These are phyloP conservation scores for Carterocephalus palaemon DNA, from an alignment of 2,888 invertebrate genomes.

Conservation along the genomic window DNA sequence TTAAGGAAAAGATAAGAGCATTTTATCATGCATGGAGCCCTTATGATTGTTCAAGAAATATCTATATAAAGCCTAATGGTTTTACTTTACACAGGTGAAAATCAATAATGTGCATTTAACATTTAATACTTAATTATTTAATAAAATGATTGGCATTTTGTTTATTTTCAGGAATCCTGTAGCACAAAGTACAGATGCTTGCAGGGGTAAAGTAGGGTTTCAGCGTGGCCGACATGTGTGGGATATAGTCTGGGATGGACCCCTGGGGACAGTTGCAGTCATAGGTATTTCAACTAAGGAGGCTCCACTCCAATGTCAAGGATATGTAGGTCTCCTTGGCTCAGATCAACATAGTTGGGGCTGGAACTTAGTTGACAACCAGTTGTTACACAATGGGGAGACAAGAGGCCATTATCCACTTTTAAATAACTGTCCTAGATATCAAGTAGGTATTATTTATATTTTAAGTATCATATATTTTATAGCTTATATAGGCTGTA, in stretches of 20 bases:
- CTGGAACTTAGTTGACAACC: slow-evolving; percentile 99
- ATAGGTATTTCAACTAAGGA: slow-evolving; percentile 97
- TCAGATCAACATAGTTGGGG: slow-evolving; percentile 99
- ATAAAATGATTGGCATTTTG: neutral
- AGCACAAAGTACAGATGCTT: slow-evolving; percentile 98
- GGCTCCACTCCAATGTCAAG: slow-evolving; percentile 94
- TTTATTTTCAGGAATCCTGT: slow-evolving; percentile 89
- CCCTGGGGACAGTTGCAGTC: slow-evolving; percentile 98
- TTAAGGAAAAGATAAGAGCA: slow-evolving; percentile 95
- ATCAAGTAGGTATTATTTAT: slow-evolving; percentile 85
- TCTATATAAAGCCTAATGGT: slow-evolving; percentile 97
- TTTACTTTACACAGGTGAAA: slow-evolving; percentile 93
- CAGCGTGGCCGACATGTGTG: slow-evolving; percentile 95
- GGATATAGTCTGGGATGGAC: slow-evolving; percentile 99
- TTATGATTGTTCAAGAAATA: slow-evolving; percentile 97
- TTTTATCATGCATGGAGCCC: slow-evolving; percentile 98
- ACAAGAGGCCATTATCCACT: slow-evolving; percentile 96
- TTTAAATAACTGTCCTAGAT: slow-evolving; percentile 97
- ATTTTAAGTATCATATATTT: neutral
- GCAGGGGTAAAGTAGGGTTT: slow-evolving; percentile 93
- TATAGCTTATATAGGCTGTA: no score
- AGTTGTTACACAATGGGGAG: slow-evolving; percentile 96
- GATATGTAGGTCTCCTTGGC: slow-evolving; percentile 96
- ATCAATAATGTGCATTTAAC: no score
- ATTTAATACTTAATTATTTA: slow-evolving; percentile 1